Base-by-base conservation (phyloP, 1,140 invertebrate species). In the Aphaenogaster ashmeadi region DNA sequence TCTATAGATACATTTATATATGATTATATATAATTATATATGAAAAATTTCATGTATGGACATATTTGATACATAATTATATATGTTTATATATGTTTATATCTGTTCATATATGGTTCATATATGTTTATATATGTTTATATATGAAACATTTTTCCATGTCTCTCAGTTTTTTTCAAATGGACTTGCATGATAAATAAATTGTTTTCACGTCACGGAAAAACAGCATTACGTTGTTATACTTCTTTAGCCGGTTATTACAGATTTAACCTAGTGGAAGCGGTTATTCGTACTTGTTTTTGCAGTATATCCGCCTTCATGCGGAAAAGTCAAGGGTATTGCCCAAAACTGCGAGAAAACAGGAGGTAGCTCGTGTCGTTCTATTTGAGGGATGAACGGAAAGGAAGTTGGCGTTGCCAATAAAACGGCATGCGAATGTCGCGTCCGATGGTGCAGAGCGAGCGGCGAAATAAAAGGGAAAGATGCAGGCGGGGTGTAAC, bases 341-440 rank as follows among this genome's bases (percentile, higher is more conserved):
- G 9, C 36, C 33, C 18, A 38, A 50, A 79, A 47, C 27, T 21
- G 44, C 13, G 33, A 60, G 6, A 52, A 33, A 21, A 15, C 44
- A 6, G 58, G 4, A n/a, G 18, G 6, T 36, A 27, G 44, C 8
- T 62, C 7, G 44, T 36, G 44, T 80, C 60, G n/a, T 41, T 80
- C 44, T 18, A 67, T 67, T 67, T 80, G 60, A 80, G 60, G n/a
- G 44, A 67, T 67, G 60, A 33, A 80, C 36, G 60, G 77, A 36
- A 56, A 77, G 77, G 60, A 80, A 67, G 60, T 80, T 80, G 86
- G 27, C 86, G 69, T 50, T 80, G 62, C 77, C 62, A 87, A 89
- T 89, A 87, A 89, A 89, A 89, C 44, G 36, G 77, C 69, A 83
- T 78, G 77, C 87, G 87, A 89, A 89, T 87, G 77, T 89, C 80